Evolutionary conservation across 1,140 invertebrate species (phyloP).

Genomic region (Apis laboriosa): DNA sequence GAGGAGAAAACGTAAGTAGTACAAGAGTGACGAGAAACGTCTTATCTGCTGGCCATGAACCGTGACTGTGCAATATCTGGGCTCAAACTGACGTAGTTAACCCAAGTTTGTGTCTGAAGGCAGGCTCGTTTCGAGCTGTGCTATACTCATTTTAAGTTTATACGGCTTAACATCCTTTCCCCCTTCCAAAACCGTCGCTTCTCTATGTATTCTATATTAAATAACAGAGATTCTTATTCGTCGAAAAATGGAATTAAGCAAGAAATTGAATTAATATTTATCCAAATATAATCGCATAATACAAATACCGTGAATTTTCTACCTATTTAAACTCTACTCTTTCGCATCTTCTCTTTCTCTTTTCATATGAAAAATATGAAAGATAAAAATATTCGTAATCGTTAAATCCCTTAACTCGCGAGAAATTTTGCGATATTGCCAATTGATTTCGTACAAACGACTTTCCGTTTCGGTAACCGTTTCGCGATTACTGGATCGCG

Average conservation of each 20-base stretch:
- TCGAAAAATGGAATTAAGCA: no score
- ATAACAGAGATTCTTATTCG: constrained; percentile 12
- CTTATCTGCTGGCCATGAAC: constrained; percentile 24
- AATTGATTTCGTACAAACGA: constrained; percentile 42
- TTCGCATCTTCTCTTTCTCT: not conserved
- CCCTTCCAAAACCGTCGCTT: not conserved
- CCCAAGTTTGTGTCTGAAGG: constrained; percentile 50
- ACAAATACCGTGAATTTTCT: not conserved
- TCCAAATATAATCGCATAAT: no score
- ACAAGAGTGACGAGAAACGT: constrained; percentile 40
- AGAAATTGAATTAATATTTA: no score
- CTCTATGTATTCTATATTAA: not conserved
- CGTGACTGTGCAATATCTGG: constrained; percentile 51
- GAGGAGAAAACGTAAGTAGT: not conserved
- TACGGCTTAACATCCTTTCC: not conserved
- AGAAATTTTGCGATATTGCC: constrained; percentile 23
- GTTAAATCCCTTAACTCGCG: not conserved
- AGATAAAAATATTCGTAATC: not conserved
- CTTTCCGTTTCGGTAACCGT: not conserved
- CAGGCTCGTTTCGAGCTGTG: constrained; percentile 4
- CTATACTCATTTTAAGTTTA: constrained; percentile 19
- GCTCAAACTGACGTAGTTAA: constrained; percentile 69
- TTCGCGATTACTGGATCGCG: constrained; percentile 42
- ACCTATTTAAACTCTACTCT: not conserved
- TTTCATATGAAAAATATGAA: no score